Evolutionary conservation across 2,797 vertebrate genomes (phyloP), one percentile per base, ranked within the genome.

Genomic region (Leontocebus nigricollis): DNA sequence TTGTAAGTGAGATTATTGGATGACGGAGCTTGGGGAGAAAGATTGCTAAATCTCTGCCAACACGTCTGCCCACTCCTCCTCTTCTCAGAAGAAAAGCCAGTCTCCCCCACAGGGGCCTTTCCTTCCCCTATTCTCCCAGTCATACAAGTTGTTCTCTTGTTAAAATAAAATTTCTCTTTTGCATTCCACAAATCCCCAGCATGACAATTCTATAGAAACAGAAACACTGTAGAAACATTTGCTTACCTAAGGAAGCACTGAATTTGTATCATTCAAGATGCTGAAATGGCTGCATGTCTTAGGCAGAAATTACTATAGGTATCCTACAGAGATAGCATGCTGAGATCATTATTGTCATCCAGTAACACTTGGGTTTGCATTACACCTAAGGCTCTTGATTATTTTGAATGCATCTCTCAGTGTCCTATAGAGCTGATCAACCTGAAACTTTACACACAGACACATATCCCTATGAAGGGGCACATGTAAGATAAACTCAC

Each of bases 351-450:
- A 57, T 27, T 76, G 48, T 84, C 57, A 20, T 86, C 70, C 75
- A 89, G 9, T 73, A 83, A 81, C 59, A 93, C 85, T 86, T 72
- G 39, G 0, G 5, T 75, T 88, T 83, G 85, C 92, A 82, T 79
- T 93, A 76, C 0, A 7, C 72, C 57, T 61, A 79, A 50, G 94
- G 75, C 8, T 50, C 55, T 93, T 94, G 50, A 83, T 90, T 77
- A 64, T 84, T 85, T 89, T 75, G 64, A 97, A 57, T 48, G 64
- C 33, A 81, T 88, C 50, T 82, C 89, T 97, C 79, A 61, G 46
- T 82, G 19, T 88, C 64, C 39, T 82, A 9, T 73, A 89, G 90
- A 92, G 61, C 75, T 93, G 44, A 88, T 96, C n/a, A 77, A 39
- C 75, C 57, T 72, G 67, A 95, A 96, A 85, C 26, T 50, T 79